These are phyloP conservation scores for Papilio machaon DNA, from an alignment of 1,140 invertebrate species.

Conservation along the genomic window DNA sequence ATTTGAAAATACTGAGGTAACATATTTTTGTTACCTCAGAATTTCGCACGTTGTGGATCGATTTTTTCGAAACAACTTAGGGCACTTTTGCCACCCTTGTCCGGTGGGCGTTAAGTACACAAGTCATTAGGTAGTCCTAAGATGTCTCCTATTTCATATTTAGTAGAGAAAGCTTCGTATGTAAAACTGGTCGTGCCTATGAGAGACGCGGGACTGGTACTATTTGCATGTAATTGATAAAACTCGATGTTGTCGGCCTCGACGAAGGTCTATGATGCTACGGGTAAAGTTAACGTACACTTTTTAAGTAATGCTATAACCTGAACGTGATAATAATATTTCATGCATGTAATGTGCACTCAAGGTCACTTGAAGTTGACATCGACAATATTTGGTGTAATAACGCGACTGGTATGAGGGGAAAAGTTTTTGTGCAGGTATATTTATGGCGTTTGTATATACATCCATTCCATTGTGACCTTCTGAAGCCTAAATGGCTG, in stretches of 20 bases:
- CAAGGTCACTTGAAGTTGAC: not conserved
- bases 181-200: constrained; percentile 42
- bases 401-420: no score
- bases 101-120: not conserved
- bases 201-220: constrained; percentile 37
- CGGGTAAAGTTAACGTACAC: constrained; percentile 38
- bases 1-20: no score
- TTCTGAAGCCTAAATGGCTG: no score
- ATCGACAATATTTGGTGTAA: not conserved
- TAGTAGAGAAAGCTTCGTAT: constrained; percentile 47
- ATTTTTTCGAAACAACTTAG: no score
- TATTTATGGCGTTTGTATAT: no score
- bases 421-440: no score
- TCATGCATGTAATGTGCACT: not conserved
- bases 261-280: constrained; percentile 44
- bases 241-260: constrained; percentile 52
- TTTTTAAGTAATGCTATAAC: constrained; percentile 12
- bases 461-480: no score
- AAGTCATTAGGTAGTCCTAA: not conserved
- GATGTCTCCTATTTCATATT: constrained; percentile 35
- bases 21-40: no score
- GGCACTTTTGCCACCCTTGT: no score
- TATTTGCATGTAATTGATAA: constrained; percentile 50
- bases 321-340: not conserved
- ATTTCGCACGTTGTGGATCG: no score